A percentile compares a stretch with the other conserved stretches of the same genome.
These are phyloP conservation scores for Podarcis cretensis DNA, from an alignment of 2,113 vertebrate genomes.

Conservation along the genomic window DNA sequence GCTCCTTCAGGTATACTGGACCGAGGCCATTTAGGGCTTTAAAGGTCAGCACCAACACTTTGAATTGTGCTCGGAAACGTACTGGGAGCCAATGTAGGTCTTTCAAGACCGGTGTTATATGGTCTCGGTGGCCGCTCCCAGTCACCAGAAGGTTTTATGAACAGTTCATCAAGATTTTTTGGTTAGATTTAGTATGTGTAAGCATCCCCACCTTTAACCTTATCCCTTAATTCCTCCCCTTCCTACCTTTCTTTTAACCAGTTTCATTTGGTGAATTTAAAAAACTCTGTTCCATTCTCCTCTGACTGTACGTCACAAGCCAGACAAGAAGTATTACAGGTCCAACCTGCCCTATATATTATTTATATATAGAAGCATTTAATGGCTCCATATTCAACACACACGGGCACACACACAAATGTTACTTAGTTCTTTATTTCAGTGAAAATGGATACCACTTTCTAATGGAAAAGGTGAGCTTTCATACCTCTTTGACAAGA, in stretches of 20 bases:
- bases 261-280: not conserved
- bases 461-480: slow-evolving; percentile 21
- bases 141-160: not conserved
- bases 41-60: no score
- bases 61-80: no score
- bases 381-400: not conserved
- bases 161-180: not conserved
- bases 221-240: not conserved
- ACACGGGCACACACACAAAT: not conserved
- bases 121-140: no score
- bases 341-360: not conserved
- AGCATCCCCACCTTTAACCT: not conserved
- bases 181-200: not conserved
- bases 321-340: not conserved
- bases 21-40: no score
- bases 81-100: no score
- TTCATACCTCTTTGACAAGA: slow-evolving; percentile 10
- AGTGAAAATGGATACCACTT: slow-evolving; percentile 16
- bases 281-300: not conserved
- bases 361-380: not conserved
- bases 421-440: slow-evolving; percentile 37
- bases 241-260: not conserved
- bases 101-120: no score
- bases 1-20: no score
- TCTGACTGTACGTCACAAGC: not conserved